A percentile compares a stretch with the other conserved stretches of the same genome.
Evolutionary conservation across 2,888 invertebrate genomes (phyloP).

Genomic region (Cacoxenus indagator): DNA sequence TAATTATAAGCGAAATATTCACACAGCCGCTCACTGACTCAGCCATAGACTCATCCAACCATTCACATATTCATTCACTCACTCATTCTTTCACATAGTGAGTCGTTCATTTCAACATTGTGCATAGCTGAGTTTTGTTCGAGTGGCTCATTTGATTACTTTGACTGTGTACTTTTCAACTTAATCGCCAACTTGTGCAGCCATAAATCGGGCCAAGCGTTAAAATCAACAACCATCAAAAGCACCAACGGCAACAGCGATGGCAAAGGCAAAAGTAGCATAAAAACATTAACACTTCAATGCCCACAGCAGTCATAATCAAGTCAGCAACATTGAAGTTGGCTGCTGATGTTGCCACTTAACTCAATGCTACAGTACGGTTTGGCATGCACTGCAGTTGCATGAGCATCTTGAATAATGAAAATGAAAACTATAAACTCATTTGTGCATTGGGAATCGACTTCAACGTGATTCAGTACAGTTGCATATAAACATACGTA

Average conservation of each 20-base stretch:
- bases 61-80: too few species aligned
- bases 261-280: neutral
- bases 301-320: slow-evolving; percentile 38
- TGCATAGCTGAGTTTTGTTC: slow-evolving; percentile 1
- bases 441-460: slow-evolving; percentile 48
- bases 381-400: neutral
- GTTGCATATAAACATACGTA: slow-evolving; percentile 11
- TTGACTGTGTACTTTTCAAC: neutral
- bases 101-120: neutral
- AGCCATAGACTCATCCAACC: too few species aligned
- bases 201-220: neutral
- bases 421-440: slow-evolving; percentile 49
- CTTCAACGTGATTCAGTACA: slow-evolving; percentile 39
- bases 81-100: neutral
- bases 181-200: neutral
- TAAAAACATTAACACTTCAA: slow-evolving; percentile 9
- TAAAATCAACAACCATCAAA: neutral
- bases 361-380: slow-evolving; percentile 14
- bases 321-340: slow-evolving; percentile 50
- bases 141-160: neutral
- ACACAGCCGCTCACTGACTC: too few species aligned
- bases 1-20: too few species aligned
- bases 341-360: slow-evolving; percentile 12
- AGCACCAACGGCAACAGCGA: neutral
- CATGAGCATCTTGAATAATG: slow-evolving; percentile 36